phyloP scores from a whole-genome alignment of 2,797 vertebrate species.

The Sternotherus odoratus region DNA sequence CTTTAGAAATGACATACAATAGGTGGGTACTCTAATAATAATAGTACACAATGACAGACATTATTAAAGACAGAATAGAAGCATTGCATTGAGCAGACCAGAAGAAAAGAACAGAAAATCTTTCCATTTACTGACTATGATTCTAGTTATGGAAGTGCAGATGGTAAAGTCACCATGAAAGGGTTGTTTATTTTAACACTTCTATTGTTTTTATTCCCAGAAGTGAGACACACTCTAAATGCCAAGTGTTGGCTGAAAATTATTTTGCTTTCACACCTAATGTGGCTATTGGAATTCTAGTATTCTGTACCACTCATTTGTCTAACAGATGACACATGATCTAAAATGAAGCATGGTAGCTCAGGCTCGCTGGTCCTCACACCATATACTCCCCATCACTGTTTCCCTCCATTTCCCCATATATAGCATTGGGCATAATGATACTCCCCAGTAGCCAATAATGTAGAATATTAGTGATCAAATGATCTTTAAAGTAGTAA shows the following conservation, averaged over 20 bases:
- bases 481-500: slow-evolving; percentile 33
- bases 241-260: neutral
- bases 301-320: neutral
- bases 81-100: neutral
- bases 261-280: slow-evolving; percentile 2
- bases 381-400: neutral
- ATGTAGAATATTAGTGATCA: neutral
- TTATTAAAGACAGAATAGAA: neutral
- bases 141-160: neutral
- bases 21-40: neutral
- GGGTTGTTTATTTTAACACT: neutral
- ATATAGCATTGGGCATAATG: neutral
- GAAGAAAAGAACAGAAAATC: neutral
- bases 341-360: neutral
- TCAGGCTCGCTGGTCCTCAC: neutral
- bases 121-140: slow-evolving; percentile 1
- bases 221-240: neutral
- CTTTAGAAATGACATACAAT: neutral
- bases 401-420: neutral
- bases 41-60: neutral
- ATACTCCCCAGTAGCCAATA: neutral
- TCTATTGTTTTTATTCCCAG: neutral
- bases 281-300: neutral
- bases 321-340: neutral
- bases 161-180: neutral